Conservation (phyloP, 2,797 vertebrate genomes). For the Rhincodon typus region DNA sequence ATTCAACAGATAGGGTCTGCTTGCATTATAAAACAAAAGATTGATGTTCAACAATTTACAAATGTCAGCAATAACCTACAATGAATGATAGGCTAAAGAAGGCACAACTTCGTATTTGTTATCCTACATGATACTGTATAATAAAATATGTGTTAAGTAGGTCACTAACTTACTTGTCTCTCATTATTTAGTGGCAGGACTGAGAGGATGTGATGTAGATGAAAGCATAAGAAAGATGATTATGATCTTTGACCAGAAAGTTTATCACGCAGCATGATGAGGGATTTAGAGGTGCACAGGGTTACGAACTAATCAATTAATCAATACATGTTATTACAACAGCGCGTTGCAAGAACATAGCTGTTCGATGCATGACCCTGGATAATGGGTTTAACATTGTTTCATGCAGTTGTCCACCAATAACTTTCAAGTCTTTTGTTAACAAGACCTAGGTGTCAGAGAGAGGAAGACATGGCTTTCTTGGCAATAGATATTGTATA, state of each 20-base stretch:
- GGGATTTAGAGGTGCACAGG: background rate
- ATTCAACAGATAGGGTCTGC: background rate
- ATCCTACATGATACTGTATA: background rate
- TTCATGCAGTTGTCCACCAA: background rate
- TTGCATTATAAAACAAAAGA: background rate
- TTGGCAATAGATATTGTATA: background rate
- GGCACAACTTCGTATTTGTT: background rate
- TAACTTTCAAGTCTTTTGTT: background rate
- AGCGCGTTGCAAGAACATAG: background rate
- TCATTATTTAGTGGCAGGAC: background rate
- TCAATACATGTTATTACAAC: background rate
- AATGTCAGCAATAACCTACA: background rate
- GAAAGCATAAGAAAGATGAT: background rate
- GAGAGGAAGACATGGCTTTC: background rate
- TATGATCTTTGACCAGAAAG: background rate
- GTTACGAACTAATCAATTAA: conserved; percentile 8
- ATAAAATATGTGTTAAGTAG: background rate
- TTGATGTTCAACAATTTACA: background rate
- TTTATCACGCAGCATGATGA: background rate
- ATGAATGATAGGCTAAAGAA: background rate
- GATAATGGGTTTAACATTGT: background rate
- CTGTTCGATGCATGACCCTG: background rate
- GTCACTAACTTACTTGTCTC: background rate
- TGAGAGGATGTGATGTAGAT: background rate
- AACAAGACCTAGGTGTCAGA: background rate